A percentile compares a stretch with the other conserved stretches of the same genome.
Evolutionary conservation across 2,888 invertebrate genomes (phyloP).

Genomic region (Sussaba pulchella): DNA sequence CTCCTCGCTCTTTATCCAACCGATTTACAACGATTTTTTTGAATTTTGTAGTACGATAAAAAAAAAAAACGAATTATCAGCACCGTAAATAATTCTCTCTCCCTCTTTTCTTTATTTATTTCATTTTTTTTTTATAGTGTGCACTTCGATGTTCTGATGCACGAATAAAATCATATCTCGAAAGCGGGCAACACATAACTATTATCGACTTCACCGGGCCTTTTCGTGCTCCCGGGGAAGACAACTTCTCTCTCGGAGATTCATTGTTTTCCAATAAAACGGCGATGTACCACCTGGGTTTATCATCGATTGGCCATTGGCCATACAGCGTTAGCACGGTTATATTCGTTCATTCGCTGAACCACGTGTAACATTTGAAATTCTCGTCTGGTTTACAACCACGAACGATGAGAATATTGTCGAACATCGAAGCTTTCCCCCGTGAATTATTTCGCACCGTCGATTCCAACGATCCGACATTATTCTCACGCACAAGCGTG

Average conservation of each 20-base stretch:
- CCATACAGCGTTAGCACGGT: constrained; percentile 12
- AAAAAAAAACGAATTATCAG: not conserved
- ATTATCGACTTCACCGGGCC: constrained; percentile 24
- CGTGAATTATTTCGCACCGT: not conserved
- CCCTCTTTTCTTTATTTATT: constrained; percentile 1
- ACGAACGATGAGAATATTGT: too few relatives aligned
- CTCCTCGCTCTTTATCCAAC: not conserved
- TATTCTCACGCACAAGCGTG: too few relatives aligned
- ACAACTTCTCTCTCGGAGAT: constrained; percentile 66
- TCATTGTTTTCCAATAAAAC: constrained; percentile 75
- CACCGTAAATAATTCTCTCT: not conserved
- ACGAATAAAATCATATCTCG: constrained; percentile 37
- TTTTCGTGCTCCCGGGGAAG: constrained; percentile 26
- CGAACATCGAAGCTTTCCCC: not conserved
- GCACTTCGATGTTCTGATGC: not conserved
- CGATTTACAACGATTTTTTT: not conserved
- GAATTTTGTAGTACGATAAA: not conserved
- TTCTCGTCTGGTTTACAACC: constrained; percentile 9
- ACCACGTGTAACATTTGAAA: constrained; percentile 6
- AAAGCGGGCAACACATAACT: constrained; percentile 34
- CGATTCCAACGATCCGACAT: not conserved
- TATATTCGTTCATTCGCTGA: constrained; percentile 14
- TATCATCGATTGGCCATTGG: constrained; percentile 70
- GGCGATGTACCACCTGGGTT: constrained; percentile 72
- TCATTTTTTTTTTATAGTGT: not conserved